phyloP scores from a whole-genome alignment of 2,888 invertebrate genomes.

The Apoda limacodes region DNA sequence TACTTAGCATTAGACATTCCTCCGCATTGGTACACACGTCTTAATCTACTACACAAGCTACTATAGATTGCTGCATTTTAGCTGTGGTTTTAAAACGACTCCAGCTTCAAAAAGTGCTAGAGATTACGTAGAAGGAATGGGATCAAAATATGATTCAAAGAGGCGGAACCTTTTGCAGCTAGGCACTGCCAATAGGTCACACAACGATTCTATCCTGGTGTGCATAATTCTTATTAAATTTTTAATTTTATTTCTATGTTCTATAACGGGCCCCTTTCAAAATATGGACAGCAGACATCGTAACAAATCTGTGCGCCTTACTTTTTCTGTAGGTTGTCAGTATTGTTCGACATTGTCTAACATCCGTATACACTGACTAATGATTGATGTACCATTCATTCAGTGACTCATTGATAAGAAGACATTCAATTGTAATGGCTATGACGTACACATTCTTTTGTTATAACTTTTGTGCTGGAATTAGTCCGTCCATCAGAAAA shows the following conservation, averaged over 20 bases:
- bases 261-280: not conserved
- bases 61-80: too few species aligned
- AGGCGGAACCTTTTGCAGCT: not conserved
- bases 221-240: too few species aligned
- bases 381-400: constrained; percentile 50
- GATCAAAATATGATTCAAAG: too few species aligned
- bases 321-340: constrained; percentile 29
- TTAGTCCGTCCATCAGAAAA: not conserved
- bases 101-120: too few species aligned
- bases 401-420: constrained; percentile 45
- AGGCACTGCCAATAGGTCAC: not conserved
- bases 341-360: constrained; percentile 34
- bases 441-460: not conserved
- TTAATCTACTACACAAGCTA: too few species aligned
- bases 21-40: too few species aligned
- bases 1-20: too few species aligned
- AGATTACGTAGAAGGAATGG: too few species aligned
- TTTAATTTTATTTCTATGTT: not conserved
- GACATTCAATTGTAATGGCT: constrained; percentile 36
- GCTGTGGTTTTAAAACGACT: too few species aligned
- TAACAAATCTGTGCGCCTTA: constrained; percentile 24
- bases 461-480: not conserved
- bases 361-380: constrained; percentile 43
- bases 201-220: too few species aligned
- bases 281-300: constrained; percentile 8